Base-by-base conservation (phyloP, 2,888 invertebrate species). In the Caenorhabditis sp. region DNA sequence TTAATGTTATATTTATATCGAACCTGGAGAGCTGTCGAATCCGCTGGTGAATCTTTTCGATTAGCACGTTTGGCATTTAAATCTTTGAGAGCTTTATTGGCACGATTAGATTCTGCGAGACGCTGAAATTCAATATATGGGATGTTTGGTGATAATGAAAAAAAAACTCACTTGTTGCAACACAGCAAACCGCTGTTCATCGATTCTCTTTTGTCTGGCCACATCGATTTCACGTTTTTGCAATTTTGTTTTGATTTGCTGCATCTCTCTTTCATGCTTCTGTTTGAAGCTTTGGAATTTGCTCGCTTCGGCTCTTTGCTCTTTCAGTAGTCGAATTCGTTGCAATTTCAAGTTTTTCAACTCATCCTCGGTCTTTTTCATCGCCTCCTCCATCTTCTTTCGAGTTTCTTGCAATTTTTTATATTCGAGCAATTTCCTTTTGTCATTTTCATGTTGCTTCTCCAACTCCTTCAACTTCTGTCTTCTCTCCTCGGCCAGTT, bases 401-500 rank as follows among this genome's bases (percentile, higher is more conserved):
- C 70, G 54, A 0, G 68, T 67, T 5, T 76, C 72, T 21, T 70
- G 69, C n/a, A 79, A 63, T 17, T 73, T 72, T 56, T 70, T 73
- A 21, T 76, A 26, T 31, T 78, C 78, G 7, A 57, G 54, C 26
- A 78, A 26, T 17, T 66, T 70, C 63, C 75, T 77, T 57, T 72
- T 75, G 62, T 73, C 54, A 20, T 66, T 66, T 2, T 63, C 70
- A 20, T 76, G 63, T 52, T 80, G 76, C 31, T 66, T 69, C 36
- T 82, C 80, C 17, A 80, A 57, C 23, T 82, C 82, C 20, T 69
- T 67, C 43, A 82, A 63, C n/a, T 67, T 65, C 59, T 71, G 76
- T 10, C 82, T 71, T 2, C 82, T 63, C 31, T 80, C 80, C 59
- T 82, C 82, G 0, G 82, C 69, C 1, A 81, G 26, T 59, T 78